Base-by-base conservation (phyloP, 2,888 invertebrate species). In the Epinotia demarniana region DNA sequence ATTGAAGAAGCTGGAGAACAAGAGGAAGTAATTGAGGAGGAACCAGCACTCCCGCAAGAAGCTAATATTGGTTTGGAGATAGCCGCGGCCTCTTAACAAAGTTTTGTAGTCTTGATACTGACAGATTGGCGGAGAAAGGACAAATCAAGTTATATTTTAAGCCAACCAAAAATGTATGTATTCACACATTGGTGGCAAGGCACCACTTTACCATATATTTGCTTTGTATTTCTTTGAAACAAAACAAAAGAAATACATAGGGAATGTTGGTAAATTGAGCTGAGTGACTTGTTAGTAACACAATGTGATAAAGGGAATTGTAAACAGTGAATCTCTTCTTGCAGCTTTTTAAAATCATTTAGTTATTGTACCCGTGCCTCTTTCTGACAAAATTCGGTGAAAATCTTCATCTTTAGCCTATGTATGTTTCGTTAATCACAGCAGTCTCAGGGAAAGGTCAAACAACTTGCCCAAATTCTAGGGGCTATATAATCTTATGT, bases 31-130 rank as follows among this genome's bases (percentile, higher is more conserved):
- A 76, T 69, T 23, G 81, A 83, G 61, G 80, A 80, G 43, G 79
- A 78, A 58, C 75, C 75, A 27, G 78, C 74, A 2, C 80, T 88
- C 2, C 53, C 87, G 6, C 87, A 85, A 75, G 92, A 92, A 43
- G 55, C 67, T n/a, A 89, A 86, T 79, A 84, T 90, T 75, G 86
- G 89, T 2, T 86, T 92, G 46, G 93, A 93, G 86, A 93, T 93
- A 68, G 89, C 89, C 76, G 92, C 93, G 74, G 91, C 92, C 46
- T 93, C 92, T 76, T 93, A 91, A 91, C 74, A 77, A 77, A 46
- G 75, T 70, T 49, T 75, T 2, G 5, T 1, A 18, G 19, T 55
- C 6, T 19, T 57, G 55, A 8, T 39, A 57, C 19, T 55, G 18
- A 57, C 13, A 6, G 39, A 68, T 39, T 8, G 13, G 16, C 27